Evolutionary conservation across 2,113 vertebrate genomes (phyloP), one percentile per base, ranked within the genome.

Genomic region (Quiscalus mexicanus): DNA sequence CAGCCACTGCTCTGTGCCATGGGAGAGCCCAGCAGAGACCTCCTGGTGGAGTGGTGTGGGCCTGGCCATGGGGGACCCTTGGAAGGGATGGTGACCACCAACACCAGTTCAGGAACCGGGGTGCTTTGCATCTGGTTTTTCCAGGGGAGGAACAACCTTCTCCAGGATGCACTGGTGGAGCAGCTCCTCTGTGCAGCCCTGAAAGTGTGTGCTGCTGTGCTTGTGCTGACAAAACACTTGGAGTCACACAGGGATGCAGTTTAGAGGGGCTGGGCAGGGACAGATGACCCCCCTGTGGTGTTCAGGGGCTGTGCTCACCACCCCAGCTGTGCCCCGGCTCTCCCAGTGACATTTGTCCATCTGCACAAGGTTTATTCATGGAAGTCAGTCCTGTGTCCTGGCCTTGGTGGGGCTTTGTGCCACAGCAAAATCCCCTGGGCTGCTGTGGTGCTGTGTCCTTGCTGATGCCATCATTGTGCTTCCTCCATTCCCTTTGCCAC

Each of bases 131-230:
- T 37, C 33, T 25, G 39, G 41, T 31, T 94, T 16, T 74, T 67
- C 31, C 5, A 9, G 31, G 30, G 24, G 19, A 25, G 45, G 12
- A n/a, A 20, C 10, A 68, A 17, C 44, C 27, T 75, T 55, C 5
- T 30, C 24, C 4, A 30, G 64, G n/a, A 18, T 16, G 24, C 25
- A 7, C 6, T 0, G 0, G 45, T 2, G 1, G 64, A 77, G 33
- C 50, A 56, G 28, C 62, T 71, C 56, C 78, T 74, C 68, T 19
- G 10, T 58, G 69, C 75, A 45, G 47, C 55, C 42, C 65, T 6
- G 0, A 11, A 31, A 31, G 20, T 0, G 0, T 30, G 23, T 13
- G 33, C 18, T 3, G 2, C 23, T 23, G 44, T 80, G 44, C 30
- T 68, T 27, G 35, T 73, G 68, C 33, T 1, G 5, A 47, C 25